Conservation (phyloP, 2,113 vertebrate species). For the Tragelaphus scriptus region DNA sequence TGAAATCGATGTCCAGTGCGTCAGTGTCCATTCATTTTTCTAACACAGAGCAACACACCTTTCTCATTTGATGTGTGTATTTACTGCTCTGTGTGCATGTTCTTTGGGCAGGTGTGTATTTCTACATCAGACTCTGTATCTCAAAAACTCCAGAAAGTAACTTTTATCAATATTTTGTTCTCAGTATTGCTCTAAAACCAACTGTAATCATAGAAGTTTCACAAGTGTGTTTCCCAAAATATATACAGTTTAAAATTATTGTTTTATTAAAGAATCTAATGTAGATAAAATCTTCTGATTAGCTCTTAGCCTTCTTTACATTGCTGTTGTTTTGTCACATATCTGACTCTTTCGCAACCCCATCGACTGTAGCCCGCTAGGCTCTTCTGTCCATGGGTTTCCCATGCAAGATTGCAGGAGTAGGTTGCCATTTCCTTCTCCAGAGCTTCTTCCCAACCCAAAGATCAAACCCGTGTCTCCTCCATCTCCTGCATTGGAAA, state of each 20-base stretch:
- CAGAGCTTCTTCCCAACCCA: not conserved
- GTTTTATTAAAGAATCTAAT: conserved; percentile 59
- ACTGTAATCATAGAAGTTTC: not conserved
- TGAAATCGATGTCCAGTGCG: not conserved
- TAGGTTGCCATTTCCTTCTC: not conserved
- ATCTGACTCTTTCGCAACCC: not conserved
- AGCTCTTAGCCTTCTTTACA: conserved; percentile 3
- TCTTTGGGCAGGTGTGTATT: not conserved
- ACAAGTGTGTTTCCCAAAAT: conserved; percentile 40
- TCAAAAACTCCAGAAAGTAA: conserved; percentile 45
- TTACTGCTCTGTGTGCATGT: not conserved
- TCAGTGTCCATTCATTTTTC: not conserved
- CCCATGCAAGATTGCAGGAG: not conserved
- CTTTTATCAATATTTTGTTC: conserved; percentile 18
- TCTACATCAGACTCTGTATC: not conserved
- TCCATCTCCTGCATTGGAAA: not conserved
- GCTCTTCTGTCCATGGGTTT: not conserved
- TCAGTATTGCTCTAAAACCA: conserved; percentile 45
- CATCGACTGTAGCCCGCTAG: accelerated
- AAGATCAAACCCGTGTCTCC: not conserved
- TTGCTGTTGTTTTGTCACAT: not conserved
- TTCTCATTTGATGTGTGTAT: not conserved
- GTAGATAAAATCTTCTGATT: conserved; percentile 47
- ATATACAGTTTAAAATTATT: conserved; percentile 53
- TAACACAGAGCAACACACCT: not conserved